Conservation (phyloP, 2,113 vertebrate genomes). For the Otus sunia region DNA sequence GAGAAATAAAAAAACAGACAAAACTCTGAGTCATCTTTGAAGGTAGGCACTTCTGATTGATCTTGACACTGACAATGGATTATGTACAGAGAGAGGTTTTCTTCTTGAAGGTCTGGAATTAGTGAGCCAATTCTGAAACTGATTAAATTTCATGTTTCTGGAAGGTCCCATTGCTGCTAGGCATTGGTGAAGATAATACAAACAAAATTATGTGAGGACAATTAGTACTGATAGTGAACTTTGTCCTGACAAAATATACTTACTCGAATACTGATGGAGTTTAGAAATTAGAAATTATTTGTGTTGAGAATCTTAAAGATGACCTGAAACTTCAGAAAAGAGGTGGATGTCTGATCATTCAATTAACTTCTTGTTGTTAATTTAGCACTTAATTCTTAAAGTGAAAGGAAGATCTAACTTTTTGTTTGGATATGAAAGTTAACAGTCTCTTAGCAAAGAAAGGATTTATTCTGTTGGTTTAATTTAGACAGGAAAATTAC, state of each 20-base stretch:
- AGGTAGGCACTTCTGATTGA: not conserved
- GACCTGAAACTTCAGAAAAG: not conserved
- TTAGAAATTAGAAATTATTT: not conserved
- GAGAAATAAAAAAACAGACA: not conserved
- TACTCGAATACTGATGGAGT: not conserved
- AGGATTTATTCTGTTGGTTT: not conserved
- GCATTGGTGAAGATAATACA: not conserved
- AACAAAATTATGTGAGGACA: not conserved
- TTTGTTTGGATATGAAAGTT: not conserved
- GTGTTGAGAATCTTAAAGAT: not conserved
- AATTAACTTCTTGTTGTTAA: not conserved
- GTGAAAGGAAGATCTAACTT: not conserved
- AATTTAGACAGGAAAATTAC: not conserved
- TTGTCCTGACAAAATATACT: not conserved
- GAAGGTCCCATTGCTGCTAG: not conserved
- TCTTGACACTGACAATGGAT: not conserved
- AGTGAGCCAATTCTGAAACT: not conserved
- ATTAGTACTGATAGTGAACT: not conserved
- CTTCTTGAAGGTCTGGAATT: not conserved
- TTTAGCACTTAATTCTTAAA: not conserved
- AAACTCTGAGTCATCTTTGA: not conserved
- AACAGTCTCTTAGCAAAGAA: not conserved
- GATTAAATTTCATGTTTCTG: not conserved
- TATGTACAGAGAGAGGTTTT: not conserved
- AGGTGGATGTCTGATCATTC: not conserved